phyloP scores from a whole-genome alignment of 2,797 vertebrate species.

The Microctenopoma lineatum region DNA sequence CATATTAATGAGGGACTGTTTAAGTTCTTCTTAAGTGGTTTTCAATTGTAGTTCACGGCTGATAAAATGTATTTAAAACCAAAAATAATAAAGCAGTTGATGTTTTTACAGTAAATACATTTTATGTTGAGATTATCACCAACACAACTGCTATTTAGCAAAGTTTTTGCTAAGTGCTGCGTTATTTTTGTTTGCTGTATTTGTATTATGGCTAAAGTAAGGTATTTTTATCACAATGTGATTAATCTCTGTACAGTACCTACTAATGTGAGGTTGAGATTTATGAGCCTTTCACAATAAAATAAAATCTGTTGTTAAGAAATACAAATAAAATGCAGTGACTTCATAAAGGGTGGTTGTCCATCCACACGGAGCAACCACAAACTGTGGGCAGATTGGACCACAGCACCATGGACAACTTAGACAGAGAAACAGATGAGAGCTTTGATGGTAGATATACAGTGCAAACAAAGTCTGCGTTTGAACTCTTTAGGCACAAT shows the following conservation, averaged over 20 bases:
- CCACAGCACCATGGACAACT: background rate
- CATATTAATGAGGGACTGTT: no score
- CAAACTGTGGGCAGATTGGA: slow-evolving; percentile 5
- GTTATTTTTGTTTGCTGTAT: background rate
- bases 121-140: no score
- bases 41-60: no score
- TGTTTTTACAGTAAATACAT: no score
- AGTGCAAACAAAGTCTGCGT: background rate
- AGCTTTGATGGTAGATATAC: background rate
- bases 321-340: background rate
- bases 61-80: no score
- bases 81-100: no score
- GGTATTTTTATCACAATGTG: background rate
- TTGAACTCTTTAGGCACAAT: background rate
- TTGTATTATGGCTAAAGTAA: no score
- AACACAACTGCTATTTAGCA: no score
- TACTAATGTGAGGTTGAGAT: background rate
- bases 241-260: background rate
- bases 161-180: slow-evolving; percentile 5
- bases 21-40: no score
- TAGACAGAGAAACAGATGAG: background rate
- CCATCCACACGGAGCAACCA: background rate
- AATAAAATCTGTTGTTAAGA: no score
- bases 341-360: background rate
- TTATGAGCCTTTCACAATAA: no score